Percentiles rank a stretch among this genome's conserved stretches.
These are phyloP conservation scores for Anomalospiza imberbis DNA, from an alignment of 2,797 vertebrate genomes.

Conservation along the genomic window DNA sequence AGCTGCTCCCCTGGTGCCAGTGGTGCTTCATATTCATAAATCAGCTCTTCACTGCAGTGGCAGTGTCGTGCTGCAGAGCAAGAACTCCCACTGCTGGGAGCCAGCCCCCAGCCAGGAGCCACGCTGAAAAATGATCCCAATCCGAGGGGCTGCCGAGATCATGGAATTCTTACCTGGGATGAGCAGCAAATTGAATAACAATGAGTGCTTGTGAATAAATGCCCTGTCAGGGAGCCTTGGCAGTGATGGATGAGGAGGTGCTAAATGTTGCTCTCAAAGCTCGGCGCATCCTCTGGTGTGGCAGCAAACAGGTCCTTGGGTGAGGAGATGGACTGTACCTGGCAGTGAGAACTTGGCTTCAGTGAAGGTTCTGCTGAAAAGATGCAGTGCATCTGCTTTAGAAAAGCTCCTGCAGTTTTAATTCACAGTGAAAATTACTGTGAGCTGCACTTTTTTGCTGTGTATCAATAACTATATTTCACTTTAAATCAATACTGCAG, in stretches of 20 bases:
- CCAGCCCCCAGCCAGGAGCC: conserved; percentile 64
- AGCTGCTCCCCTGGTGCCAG: conserved; percentile 55
- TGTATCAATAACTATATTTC: neutral
- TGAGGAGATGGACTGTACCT: conserved; percentile 28
- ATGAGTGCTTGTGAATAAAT: conserved; percentile 86
- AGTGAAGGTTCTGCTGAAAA: neutral
- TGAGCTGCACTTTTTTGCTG: neutral
- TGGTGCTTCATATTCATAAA: conserved; percentile 77
- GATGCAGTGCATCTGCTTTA: conserved; percentile 19
- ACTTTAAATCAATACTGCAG: neutral
- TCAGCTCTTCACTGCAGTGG: conserved; percentile 72
- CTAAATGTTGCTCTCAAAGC: conserved; percentile 64
- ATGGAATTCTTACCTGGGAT: conserved; percentile 72
- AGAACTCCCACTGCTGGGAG: conserved; percentile 60
- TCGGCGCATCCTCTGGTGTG: conserved; percentile 48
- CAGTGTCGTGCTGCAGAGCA: conserved; percentile 61
- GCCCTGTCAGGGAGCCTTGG: conserved; percentile 83
- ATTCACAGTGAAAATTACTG: neutral
- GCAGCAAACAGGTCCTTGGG: conserved; percentile 68
- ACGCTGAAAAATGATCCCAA: conserved; percentile 77
- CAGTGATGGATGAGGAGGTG: conserved; percentile 88
- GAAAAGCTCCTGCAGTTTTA: neutral
- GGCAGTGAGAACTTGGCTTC: neutral
- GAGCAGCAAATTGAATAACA: conserved; percentile 86
- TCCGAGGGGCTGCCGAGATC: conserved; percentile 64